A percentile compares a stretch with the other conserved stretches of the same genome.
phyloP scores from a whole-genome alignment of 2,113 vertebrate genomes.

The Pelecanus crispus region DNA sequence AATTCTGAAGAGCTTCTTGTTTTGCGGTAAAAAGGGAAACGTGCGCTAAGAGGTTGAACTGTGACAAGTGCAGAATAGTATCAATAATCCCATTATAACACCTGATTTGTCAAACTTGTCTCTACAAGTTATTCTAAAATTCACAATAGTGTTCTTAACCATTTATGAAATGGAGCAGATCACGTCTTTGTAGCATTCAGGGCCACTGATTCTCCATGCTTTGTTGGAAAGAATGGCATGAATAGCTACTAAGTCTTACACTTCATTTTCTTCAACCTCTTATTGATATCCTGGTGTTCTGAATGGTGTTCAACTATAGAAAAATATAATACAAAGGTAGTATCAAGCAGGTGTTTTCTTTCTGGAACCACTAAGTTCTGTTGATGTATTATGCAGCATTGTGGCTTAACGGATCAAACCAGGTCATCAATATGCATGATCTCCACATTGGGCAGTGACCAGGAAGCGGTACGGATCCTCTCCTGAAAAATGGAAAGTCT shows the following conservation, averaged over 20 bases:
- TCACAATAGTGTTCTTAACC: neutral
- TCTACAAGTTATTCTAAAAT: constrained; percentile 30
- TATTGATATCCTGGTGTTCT: neutral
- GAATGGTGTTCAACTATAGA: neutral
- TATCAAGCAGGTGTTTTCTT: constrained; percentile 23
- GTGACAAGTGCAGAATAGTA: constrained; percentile 36
- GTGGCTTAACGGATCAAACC: neutral
- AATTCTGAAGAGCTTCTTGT: constrained; percentile 15
- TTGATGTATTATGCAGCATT: neutral
- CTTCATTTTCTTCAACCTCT: neutral
- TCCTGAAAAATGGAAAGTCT: neutral
- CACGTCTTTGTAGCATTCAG: constrained; percentile 5
- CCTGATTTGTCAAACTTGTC: constrained; percentile 57
- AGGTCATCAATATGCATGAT: constrained; percentile 3
- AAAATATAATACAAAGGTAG: neutral
- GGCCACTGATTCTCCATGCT: constrained; percentile 41
- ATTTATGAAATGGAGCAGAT: constrained; percentile 26
- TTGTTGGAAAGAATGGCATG: constrained; percentile 8
- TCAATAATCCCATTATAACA: constrained; percentile 58
- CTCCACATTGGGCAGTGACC: accelerated
- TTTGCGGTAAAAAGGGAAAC: neutral
- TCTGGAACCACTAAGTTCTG: neutral
- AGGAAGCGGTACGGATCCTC: accelerated
- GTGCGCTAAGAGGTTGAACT: neutral
- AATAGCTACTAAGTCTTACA: neutral